Base-by-base conservation (phyloP, 2,113 vertebrate species). In the Oncorhynchus keta region DNA sequence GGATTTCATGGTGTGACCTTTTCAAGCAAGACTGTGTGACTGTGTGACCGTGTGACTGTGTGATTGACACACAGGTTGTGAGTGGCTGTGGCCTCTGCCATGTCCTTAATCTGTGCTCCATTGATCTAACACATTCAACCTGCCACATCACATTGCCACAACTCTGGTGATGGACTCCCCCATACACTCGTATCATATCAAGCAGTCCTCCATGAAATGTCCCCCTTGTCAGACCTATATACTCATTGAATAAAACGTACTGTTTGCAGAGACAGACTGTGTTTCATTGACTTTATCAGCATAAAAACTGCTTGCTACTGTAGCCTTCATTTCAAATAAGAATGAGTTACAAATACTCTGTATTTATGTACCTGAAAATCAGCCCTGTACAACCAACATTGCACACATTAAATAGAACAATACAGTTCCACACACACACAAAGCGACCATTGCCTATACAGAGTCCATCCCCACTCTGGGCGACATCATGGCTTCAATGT, bases 71-170 rank as follows among this genome's bases (percentile, higher is more conserved):
- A 45, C 9, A 71, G 79, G 84, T 90, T 84, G 81, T 76, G 79
- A 76, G 82, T 88, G 67, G 73, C 83, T 79, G 70, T 35, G 22
- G 79, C 74, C 80, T 75, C 67, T 79, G 81, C 78, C 51, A 82
- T 81, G 82, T 86, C 89, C 85, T 79, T 45, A 32, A 84, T 88
- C 84, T 64, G 80, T n/a, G 85, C 89, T 76, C 83, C 90, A 88
- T 82, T 86, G 91, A 92, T 91, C 89, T 88, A 81, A 89, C 88
- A 86, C 89, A 87, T 74, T 85, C 84, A 84, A 79, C 85, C 89
- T 89, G 90, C 89, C 91, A 45, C 39, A 45, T 45, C 39, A 45
- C 39, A 11, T 45, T 45, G 39, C 39, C 39, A 45, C 39, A 77
- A 85, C 28, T 74, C 75, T 32, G 35, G 69, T 84, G 89, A 92